These are phyloP conservation scores for Steinernema feltiae DNA, from an alignment of 1,140 invertebrate genomes.

Conservation along the genomic window DNA sequence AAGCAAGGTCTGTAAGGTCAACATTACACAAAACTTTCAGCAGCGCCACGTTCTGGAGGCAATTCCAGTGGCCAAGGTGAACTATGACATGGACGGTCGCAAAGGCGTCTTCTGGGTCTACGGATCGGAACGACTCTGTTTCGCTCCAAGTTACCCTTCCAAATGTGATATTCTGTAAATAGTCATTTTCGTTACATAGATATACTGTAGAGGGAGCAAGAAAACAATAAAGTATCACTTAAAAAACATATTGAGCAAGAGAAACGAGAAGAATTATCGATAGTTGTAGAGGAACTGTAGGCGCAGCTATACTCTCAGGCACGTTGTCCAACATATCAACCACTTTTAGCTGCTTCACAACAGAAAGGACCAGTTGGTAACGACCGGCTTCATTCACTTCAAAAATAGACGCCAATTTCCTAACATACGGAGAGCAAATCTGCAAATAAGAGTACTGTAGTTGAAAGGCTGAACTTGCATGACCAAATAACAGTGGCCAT, in stretches of 20 bases:
- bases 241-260: not conserved
- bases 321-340: not conserved
- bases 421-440: slow-evolving; percentile 33
- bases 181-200: not conserved
- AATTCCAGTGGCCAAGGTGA: slow-evolving; percentile 54
- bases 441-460: slow-evolving; percentile 20
- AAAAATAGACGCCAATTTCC: slow-evolving; percentile 24
- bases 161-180: slow-evolving; percentile 52
- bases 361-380: slow-evolving; percentile 34
- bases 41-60: slow-evolving; percentile 49
- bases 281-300: not conserved
- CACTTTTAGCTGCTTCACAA: slow-evolving; percentile 36
- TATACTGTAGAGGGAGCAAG: not conserved
- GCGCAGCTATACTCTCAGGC: not conserved
- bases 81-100: slow-evolving; percentile 39
- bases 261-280: not conserved
- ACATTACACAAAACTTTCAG: slow-evolving; percentile 39
- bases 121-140: slow-evolving; percentile 52
- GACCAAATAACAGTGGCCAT: no score
- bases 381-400: slow-evolving; percentile 26
- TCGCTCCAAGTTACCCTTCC: slow-evolving; percentile 54
- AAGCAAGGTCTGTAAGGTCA: not conserved
- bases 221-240: not conserved
- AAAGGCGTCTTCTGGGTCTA: slow-evolving; percentile 55
- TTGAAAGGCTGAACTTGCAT: no score